Evolutionary conservation across 64 coral and sea anemone species (phyloP).

Genomic region (Montipora efflorescens): DNA sequence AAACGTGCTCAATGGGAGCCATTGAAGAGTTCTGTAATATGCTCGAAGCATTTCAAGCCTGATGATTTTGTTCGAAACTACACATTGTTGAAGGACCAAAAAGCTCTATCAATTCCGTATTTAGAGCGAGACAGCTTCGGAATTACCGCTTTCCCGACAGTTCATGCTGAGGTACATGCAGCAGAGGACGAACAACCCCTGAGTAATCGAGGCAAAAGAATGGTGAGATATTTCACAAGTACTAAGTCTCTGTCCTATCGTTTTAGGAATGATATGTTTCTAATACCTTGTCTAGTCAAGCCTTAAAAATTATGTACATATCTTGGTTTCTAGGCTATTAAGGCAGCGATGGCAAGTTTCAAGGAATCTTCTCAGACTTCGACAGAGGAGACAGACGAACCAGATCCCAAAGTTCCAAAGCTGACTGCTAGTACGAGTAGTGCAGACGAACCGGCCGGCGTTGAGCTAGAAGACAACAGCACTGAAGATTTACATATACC

Average conservation of each 20-base stretch:
- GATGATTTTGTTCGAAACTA: not conserved
- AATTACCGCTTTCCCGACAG: not conserved
- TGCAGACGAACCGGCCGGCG: not conserved
- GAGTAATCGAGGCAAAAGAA: slow-evolving; percentile 10
- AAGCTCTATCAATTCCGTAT: not conserved
- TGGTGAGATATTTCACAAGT: not conserved
- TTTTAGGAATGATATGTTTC: not conserved
- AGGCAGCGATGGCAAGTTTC: not conserved
- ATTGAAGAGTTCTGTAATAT: slow-evolving; percentile 8
- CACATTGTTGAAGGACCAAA: not conserved
- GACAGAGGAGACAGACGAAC: not conserved
- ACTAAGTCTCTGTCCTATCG: not conserved
- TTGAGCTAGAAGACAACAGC: not conserved
- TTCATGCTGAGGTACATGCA: not conserved
- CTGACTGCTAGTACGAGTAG: no score
- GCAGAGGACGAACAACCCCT: slow-evolving; percentile 4
- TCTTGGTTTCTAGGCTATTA: not conserved
- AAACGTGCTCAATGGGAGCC: not conserved
- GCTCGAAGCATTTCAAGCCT: slow-evolving; percentile 31
- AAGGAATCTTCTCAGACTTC: not conserved
- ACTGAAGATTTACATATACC: not conserved
- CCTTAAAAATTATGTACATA: not conserved
- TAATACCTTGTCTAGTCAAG: not conserved
- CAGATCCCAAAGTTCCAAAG: no score
- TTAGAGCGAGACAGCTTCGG: slow-evolving; percentile 8